Percentiles rank a stretch among this genome's conserved stretches.
These are phyloP conservation scores for Gephyroberyx darwinii DNA, from an alignment of 2,797 vertebrate species.

Conservation along the genomic window DNA sequence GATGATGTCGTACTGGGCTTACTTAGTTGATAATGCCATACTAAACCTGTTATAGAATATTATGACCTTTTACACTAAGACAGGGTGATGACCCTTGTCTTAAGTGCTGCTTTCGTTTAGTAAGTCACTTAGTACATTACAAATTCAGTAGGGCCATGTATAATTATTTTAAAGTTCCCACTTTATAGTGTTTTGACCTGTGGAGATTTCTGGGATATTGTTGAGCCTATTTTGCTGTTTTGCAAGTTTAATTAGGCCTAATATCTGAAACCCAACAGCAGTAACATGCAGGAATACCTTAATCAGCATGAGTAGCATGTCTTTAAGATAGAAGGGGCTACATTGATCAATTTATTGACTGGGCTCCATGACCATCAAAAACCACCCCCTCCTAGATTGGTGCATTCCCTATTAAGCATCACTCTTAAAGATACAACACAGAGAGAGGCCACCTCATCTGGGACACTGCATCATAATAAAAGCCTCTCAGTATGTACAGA, in stretches of 20 bases:
- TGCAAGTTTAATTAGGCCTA: slow-evolving; percentile 59
- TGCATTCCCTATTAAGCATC: slow-evolving; percentile 50
- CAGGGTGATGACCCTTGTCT: not conserved
- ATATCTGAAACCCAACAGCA: slow-evolving; percentile 55
- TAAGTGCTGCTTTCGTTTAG: not conserved
- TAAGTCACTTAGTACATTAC: slow-evolving; percentile 23
- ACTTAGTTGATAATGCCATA: not conserved
- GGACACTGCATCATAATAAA: slow-evolving; percentile 18
- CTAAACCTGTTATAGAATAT: not conserved
- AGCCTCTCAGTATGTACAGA: not conserved
- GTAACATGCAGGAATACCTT: slow-evolving; percentile 43
- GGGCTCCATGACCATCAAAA: slow-evolving; percentile 48
- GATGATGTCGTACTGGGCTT: not conserved
- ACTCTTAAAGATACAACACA: slow-evolving; percentile 40
- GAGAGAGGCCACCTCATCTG: not conserved
- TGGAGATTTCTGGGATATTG: slow-evolving; percentile 17
- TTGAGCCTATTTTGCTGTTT: slow-evolving; percentile 55
- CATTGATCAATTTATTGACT: slow-evolving; percentile 64
- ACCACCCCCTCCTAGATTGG: slow-evolving; percentile 51
- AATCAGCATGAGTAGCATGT: slow-evolving; percentile 59
- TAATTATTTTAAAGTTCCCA: slow-evolving; percentile 7
- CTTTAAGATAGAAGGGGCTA: slow-evolving; percentile 54
- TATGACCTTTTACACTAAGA: not conserved
- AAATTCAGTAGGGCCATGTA: slow-evolving; percentile 16
- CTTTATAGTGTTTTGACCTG: slow-evolving; percentile 20